phyloP scores from a whole-genome alignment of 2,888 invertebrate genomes.

The Calephelis perditalis region DNA sequence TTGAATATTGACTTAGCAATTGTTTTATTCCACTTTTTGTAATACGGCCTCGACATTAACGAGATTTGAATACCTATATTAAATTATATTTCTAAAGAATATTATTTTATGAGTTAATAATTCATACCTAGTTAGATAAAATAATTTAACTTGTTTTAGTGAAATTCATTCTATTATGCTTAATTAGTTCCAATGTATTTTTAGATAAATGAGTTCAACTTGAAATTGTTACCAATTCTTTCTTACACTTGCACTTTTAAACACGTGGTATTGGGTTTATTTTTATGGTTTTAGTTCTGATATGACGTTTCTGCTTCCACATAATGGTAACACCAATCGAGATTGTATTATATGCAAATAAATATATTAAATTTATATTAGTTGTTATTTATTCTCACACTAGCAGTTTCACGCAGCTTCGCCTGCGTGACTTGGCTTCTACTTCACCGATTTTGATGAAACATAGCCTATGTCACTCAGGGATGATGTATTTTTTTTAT shows the following conservation, averaged over 20 bases:
- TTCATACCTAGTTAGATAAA: no score
- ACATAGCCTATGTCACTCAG: no score
- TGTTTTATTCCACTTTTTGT: not conserved
- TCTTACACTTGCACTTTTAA: slow-evolving; percentile 17
- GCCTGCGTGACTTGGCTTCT: no score
- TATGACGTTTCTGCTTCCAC: slow-evolving; percentile 17
- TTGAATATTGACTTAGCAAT: not conserved
- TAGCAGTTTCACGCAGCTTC: no score
- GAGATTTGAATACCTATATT: slow-evolving; percentile 22
- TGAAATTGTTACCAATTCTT: slow-evolving; percentile 26
- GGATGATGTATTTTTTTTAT: no score
- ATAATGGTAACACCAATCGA: slow-evolving; percentile 44
- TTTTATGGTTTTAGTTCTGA: slow-evolving; percentile 9
- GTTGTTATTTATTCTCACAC: no score
- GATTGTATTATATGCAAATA: slow-evolving; percentile 53
- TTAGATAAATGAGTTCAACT: slow-evolving; percentile 1
- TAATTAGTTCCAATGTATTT: not conserved
- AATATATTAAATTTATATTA: slow-evolving; percentile 40
- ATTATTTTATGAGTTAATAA: no score
- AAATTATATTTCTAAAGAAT: slow-evolving; percentile 26
- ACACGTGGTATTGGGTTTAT: slow-evolving; percentile 12
- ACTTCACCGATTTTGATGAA: no score
- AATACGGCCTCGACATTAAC: no score
- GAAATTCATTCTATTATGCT: not conserved
- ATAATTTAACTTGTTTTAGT: not conserved